A percentile compares a stretch with the other conserved stretches of the same genome.
phyloP scores from a whole-genome alignment of 2,888 invertebrate genomes.

The Amphipoea lucens region DNA sequence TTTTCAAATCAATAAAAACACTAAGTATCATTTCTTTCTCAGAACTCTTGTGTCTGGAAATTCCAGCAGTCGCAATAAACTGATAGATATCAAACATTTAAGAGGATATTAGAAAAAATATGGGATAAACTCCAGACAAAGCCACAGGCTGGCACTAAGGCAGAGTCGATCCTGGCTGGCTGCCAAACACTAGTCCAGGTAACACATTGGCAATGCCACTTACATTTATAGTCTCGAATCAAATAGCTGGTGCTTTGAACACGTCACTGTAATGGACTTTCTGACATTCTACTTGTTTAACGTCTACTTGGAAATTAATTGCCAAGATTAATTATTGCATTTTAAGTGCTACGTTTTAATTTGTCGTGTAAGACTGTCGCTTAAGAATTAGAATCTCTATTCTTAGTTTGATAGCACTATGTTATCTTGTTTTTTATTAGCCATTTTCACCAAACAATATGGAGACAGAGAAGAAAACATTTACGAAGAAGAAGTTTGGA shows the following conservation, averaged over 20 bases:
- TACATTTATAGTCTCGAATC: slow-evolving; percentile 64
- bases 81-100: slow-evolving; percentile 46
- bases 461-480: too few relatives aligned
- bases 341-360: slow-evolving; percentile 3
- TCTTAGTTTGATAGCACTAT: not conserved
- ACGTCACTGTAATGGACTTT: slow-evolving; percentile 45
- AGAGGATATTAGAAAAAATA: slow-evolving; percentile 50
- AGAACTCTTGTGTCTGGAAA: slow-evolving; percentile 24
- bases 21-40: not conserved
- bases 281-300: slow-evolving; percentile 22
- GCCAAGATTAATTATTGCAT: not conserved
- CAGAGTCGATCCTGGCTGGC: slow-evolving; percentile 67
- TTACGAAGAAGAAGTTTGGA: not conserved
- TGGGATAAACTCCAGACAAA: slow-evolving; percentile 68
- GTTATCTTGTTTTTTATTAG: too few relatives aligned
- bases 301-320: slow-evolving; percentile 28
- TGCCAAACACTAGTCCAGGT: slow-evolving; percentile 73
- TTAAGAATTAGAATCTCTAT: not conserved
- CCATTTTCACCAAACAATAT: not conserved
- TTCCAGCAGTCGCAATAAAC: slow-evolving; percentile 48
- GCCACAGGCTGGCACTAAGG: slow-evolving; percentile 64
- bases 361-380: not conserved
- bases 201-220: slow-evolving; percentile 65
- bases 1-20: slow-evolving; percentile 8
- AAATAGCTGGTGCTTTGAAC: slow-evolving; percentile 48